phyloP scores from a whole-genome alignment of 2,113 vertebrate genomes.

The Ptilonorhynchus violaceus region DNA sequence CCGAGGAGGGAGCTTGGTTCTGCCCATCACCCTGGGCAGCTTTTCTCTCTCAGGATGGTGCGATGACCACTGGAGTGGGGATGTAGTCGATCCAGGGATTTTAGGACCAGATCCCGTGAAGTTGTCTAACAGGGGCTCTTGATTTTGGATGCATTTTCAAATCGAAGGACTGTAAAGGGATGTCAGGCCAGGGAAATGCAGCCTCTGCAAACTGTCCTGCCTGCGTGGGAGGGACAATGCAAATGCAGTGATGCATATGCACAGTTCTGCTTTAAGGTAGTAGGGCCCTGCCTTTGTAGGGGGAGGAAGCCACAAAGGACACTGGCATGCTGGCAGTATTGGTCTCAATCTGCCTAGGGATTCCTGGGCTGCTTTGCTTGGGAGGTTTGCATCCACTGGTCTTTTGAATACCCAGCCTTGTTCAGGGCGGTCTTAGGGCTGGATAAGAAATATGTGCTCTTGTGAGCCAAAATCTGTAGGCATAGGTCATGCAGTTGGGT shows the following conservation, averaged over 20 bases:
- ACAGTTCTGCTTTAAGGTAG: not conserved
- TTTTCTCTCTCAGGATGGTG: not conserved
- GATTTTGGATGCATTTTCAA: not conserved
- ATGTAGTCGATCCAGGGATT: not conserved
- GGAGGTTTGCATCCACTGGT: accelerated
- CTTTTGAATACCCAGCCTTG: not conserved
- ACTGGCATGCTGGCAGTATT: not conserved
- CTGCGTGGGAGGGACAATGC: not conserved
- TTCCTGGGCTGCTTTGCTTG: not conserved
- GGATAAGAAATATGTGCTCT: not conserved
- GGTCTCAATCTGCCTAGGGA: not conserved
- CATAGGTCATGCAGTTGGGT: not conserved
- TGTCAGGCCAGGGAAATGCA: not conserved
- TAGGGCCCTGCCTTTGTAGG: not conserved
- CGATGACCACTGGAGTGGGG: accelerated
- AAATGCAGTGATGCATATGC: not conserved
- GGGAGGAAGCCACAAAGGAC: not conserved
- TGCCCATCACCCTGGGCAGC: not conserved
- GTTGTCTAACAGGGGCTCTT: not conserved
- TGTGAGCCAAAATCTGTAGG: not conserved
- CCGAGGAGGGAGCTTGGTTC: not conserved
- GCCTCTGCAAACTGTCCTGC: not conserved
- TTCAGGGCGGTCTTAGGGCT: not conserved
- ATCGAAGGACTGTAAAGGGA: not conserved
- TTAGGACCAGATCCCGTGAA: not conserved